Evolutionary conservation across 1,140 invertebrate species (phyloP).

Genomic region (Cydia amplana): DNA sequence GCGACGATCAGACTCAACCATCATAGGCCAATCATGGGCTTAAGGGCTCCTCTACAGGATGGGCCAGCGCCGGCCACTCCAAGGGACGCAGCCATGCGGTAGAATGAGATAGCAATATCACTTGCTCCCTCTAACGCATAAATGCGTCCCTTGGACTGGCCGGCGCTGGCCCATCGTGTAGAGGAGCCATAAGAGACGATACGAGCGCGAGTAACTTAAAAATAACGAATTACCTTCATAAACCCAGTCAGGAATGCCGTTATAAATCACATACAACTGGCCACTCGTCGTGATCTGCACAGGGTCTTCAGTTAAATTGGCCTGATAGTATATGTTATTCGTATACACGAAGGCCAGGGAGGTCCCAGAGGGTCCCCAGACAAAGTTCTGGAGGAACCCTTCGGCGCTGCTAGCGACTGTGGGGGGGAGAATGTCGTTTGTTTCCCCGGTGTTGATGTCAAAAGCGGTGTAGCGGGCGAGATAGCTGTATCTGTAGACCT

Average conservation of each 20-base stretch:
- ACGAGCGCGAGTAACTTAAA: conserved; percentile 6
- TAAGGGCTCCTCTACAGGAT: too few relatives aligned
- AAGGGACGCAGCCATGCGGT: too few relatives aligned
- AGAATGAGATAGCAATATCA: too few relatives aligned
- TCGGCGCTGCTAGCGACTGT: conserved; percentile 61
- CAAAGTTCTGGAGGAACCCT: conserved; percentile 82
- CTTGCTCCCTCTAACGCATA: too few relatives aligned
- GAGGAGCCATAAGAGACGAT: too few relatives aligned
- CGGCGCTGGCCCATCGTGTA: too few relatives aligned
- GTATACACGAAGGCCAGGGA: conserved; percentile 87
- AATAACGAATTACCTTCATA: conserved; percentile 81
- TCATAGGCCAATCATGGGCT: too few relatives aligned
- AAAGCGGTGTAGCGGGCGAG: conserved; percentile 78
- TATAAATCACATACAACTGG: conserved; percentile 84
- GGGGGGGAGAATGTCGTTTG: conserved; percentile 50
- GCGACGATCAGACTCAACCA: too few relatives aligned
- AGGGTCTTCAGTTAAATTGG: conserved; percentile 69
- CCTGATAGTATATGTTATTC: conserved; percentile 89
- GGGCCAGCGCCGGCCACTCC: too few relatives aligned
- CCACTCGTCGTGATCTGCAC: conserved; percentile 82
- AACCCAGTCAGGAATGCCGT: conserved; percentile 89
- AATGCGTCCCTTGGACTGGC: too few relatives aligned
- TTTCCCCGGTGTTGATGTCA: conserved; percentile 64
- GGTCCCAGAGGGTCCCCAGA: conserved; percentile 87
- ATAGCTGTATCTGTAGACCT: conserved; percentile 80